A percentile compares a stretch with the other conserved stretches of the same genome.
Evolutionary conservation across 2,797 vertebrate genomes (phyloP).

Genomic region (Neosalanx taihuensis): DNA sequence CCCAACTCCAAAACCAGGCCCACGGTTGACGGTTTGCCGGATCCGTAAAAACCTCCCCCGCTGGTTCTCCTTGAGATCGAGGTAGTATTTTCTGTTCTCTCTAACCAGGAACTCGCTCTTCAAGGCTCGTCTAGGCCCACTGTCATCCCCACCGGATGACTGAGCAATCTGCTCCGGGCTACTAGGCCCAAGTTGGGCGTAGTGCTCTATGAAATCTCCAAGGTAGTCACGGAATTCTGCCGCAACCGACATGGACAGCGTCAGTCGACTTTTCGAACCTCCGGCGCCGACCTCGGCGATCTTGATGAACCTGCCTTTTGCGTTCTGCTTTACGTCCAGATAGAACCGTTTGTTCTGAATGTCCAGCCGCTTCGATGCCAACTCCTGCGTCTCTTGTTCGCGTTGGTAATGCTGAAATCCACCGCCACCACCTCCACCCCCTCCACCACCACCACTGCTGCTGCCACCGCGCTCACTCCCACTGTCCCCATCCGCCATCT

Average conservation of each 20-base stretch:
- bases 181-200: conserved; percentile 87
- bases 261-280: conserved; percentile 88
- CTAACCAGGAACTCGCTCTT: conserved; percentile 93
- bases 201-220: conserved; percentile 86
- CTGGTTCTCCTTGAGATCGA: conserved; percentile 93
- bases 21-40: conserved; percentile 90
- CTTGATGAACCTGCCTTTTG: conserved; percentile 87
- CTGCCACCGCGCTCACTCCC: conserved; percentile 84
- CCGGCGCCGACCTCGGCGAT: conserved; percentile 90
- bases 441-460: conserved; percentile 54
- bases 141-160: conserved; percentile 83
- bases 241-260: conserved; percentile 90
- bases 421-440: conserved; percentile 68
- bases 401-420: conserved; percentile 82
- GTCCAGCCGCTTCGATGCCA: conserved; percentile 81
- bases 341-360: conserved; percentile 88
- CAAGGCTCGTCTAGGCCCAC: conserved; percentile 86
- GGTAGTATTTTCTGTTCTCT: conserved; percentile 92
- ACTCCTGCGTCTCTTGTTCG: conserved; percentile 80
- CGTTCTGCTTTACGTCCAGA: conserved; percentile 83
- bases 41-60: conserved; percentile 87
- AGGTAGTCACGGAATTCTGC: conserved; percentile 91
- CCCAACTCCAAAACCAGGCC: conserved; percentile 80
- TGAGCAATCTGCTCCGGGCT: conserved; percentile 91
- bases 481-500: conserved; percentile 96